Evolutionary conservation across 2,113 vertebrate genomes (phyloP).

Genomic region (Puntigrus tetrazona): DNA sequence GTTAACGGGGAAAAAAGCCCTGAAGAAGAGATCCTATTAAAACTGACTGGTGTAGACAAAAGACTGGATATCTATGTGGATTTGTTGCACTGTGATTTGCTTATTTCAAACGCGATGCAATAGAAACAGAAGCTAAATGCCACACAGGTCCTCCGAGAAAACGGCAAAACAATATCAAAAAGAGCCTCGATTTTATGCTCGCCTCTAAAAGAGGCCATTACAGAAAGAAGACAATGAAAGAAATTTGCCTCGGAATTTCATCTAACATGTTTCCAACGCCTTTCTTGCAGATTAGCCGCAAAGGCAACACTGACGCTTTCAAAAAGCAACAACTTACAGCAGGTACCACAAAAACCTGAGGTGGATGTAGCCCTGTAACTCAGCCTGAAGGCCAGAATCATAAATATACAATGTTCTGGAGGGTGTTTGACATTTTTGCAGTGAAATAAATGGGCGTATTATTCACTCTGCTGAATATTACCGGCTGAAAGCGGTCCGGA

Average conservation of each 20-base stretch:
- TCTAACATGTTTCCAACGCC: background rate
- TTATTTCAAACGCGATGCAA: background rate
- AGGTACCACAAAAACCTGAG: slow-evolving; percentile 31
- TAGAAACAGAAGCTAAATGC: slow-evolving; percentile 30
- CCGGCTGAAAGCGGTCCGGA: background rate
- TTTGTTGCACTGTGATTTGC: slow-evolving; percentile 23
- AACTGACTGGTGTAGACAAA: slow-evolving; percentile 36
- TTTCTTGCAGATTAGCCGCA: slow-evolving; percentile 4
- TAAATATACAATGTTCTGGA: slow-evolving; percentile 36
- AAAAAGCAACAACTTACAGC: slow-evolving; percentile 11
- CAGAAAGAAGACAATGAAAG: background rate
- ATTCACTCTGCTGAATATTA: slow-evolving; percentile 17
- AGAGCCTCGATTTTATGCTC: slow-evolving; percentile 2
- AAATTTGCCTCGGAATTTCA: background rate
- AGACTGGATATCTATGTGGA: slow-evolving; percentile 18
- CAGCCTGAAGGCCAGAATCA: slow-evolving; percentile 41
- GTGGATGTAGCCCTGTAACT: slow-evolving; percentile 10
- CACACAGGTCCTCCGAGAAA: slow-evolving; percentile 25
- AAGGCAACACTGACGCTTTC: background rate
- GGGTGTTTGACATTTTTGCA: slow-evolving; percentile 27
- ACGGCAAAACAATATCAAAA: slow-evolving; percentile 2
- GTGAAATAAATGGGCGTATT: slow-evolving; percentile 33
- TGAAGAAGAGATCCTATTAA: slow-evolving; percentile 52
- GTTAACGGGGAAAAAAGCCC: slow-evolving; percentile 38
- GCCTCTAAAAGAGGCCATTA: background rate